These are phyloP conservation scores for Argyra leucocephala DNA, from an alignment of 2,888 invertebrate species.

Conservation along the genomic window DNA sequence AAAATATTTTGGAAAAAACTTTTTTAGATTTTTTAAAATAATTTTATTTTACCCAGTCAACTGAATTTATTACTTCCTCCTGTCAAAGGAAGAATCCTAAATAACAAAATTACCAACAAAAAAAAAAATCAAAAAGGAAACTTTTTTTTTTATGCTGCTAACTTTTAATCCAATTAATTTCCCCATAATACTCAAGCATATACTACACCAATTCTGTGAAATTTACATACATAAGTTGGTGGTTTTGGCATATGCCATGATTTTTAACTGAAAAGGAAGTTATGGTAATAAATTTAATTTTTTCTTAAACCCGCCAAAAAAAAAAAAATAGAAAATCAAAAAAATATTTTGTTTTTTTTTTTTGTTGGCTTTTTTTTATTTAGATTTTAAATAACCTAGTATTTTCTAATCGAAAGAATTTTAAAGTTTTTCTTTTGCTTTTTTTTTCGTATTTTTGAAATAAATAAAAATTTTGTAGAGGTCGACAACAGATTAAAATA, in stretches of 20 bases:
- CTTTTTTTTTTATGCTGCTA: neutral
- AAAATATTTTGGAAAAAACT: too few species aligned
- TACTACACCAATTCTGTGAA: too few species aligned
- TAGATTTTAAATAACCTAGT: too few species aligned
- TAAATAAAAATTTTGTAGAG: too few species aligned
- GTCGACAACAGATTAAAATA: too few species aligned
- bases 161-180: too few species aligned
- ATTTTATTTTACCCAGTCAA: neutral
- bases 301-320: neutral
- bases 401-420: too few species aligned
- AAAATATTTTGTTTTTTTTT: neutral
- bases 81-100: neutral
- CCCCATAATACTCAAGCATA: too few species aligned
- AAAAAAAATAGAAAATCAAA: too few species aligned
- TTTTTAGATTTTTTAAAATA: neutral
- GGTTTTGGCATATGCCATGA: neutral
- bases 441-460: too few species aligned
- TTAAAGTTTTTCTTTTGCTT: too few species aligned
- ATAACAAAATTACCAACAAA: neutral
- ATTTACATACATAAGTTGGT: neutral
- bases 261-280: neutral
- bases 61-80: neutral
- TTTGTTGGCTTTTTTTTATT: neutral
- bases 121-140: neutral
- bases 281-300: neutral